Evolutionary conservation across 2,113 vertebrate genomes (phyloP).

Genomic region (Nicator chloris): DNA sequence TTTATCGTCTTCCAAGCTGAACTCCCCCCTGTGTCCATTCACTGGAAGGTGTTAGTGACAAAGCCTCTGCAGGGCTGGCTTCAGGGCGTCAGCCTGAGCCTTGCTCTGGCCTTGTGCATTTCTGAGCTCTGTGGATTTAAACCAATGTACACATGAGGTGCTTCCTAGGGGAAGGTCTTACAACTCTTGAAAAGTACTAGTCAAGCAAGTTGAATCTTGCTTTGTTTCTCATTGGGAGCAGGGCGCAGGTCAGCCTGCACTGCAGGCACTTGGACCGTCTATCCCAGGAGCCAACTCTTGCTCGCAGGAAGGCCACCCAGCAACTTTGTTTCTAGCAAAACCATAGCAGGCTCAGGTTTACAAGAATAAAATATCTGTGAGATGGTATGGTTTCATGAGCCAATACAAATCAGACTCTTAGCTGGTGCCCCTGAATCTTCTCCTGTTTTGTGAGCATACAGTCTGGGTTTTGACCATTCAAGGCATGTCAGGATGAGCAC

Average conservation of each 20-base stretch:
- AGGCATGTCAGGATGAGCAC: not conserved
- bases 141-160: not conserved
- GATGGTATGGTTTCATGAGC: not conserved
- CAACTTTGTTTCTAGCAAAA: not conserved
- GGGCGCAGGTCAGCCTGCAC: not conserved
- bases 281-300: not conserved
- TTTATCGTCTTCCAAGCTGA: not conserved
- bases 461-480: not conserved
- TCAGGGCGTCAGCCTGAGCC: not conserved
- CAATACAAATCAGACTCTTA: not conserved
- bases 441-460: not conserved
- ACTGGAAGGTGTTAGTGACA: not conserved
- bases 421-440: not conserved
- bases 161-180: not conserved
- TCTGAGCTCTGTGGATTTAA: not conserved
- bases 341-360: not conserved
- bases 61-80: not conserved
- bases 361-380: not conserved
- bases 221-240: not conserved
- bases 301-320: not conserved
- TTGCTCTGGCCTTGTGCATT: not conserved
- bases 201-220: not conserved
- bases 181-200: not conserved
- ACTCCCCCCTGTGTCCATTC: accelerated
- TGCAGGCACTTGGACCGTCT: not conserved